phyloP scores from a whole-genome alignment of 2,113 vertebrate species.

The Oncorhynchus clarkii region DNA sequence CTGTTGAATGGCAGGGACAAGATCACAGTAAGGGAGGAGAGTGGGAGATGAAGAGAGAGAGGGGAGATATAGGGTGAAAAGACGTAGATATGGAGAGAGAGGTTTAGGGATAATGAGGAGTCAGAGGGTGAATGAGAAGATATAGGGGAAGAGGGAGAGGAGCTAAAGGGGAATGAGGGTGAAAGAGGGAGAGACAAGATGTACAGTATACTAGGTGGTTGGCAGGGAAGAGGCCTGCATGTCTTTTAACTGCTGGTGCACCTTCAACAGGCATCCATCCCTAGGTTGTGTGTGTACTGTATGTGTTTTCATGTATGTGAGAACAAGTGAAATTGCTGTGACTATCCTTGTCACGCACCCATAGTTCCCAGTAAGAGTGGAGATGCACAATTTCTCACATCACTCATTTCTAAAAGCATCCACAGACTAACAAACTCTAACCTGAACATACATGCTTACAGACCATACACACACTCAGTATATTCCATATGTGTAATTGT shows the following conservation, averaged over 20 bases:
- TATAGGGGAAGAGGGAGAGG: not conserved
- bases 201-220: not conserved
- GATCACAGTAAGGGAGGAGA: no score
- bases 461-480: not conserved
- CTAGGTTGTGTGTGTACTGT: not conserved
- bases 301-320: not conserved
- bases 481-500: not conserved
- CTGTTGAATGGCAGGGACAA: no score
- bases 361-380: constrained; percentile 31
- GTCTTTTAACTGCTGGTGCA: not conserved
- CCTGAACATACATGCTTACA: not conserved
- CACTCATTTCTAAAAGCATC: constrained; percentile 18
- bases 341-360: constrained; percentile 26
- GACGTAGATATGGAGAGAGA: no score
- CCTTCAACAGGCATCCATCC: not conserved
- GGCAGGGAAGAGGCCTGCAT: not conserved
- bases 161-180: not conserved
- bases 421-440: not conserved
- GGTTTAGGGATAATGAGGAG: no score
- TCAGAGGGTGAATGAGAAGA: not conserved
- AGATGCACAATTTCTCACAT: constrained; percentile 11
- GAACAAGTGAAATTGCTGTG: not conserved
- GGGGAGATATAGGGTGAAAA: no score
- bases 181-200: not conserved
- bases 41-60: no score